phyloP scores from a whole-genome alignment of 2,888 invertebrate genomes.

The Anarsia innoxiella region DNA sequence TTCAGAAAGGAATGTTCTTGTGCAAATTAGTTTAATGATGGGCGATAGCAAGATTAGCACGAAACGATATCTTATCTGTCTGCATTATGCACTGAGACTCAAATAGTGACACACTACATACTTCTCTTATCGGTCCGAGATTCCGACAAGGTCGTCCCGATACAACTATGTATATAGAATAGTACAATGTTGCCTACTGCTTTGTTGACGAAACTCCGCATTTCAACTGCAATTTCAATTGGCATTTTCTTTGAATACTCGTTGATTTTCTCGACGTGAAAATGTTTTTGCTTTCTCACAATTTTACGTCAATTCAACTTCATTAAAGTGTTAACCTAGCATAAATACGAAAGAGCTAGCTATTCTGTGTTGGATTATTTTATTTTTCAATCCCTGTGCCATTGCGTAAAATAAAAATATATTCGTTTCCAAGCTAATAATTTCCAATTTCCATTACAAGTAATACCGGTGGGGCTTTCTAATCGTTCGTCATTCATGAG shows the following conservation, averaged over 20 bases:
- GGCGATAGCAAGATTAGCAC: conserved; percentile 24
- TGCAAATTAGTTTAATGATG: conserved; percentile 7
- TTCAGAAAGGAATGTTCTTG: conserved; percentile 3
- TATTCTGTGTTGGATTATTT: too few species aligned
- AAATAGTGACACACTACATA: conserved; percentile 30
- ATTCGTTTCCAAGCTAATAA: conserved; percentile 1
- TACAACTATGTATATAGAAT: too few species aligned
- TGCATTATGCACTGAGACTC: conserved; percentile 31
- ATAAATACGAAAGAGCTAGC: too few species aligned
- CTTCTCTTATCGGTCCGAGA: conserved; percentile 42
- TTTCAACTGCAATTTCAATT: too few species aligned
- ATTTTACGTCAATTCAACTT: too few species aligned
- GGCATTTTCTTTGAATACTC: too few species aligned
- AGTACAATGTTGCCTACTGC: too few species aligned
- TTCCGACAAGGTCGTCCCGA: conserved; percentile 38
- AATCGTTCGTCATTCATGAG: conserved; percentile 21
- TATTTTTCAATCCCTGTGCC: too few species aligned
- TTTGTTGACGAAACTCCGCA: too few species aligned
- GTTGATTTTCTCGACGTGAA: too few species aligned
- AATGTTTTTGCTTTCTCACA: too few species aligned
- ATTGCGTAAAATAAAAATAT: neutral
- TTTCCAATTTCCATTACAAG: conserved; percentile 15
- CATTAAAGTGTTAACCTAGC: too few species aligned
- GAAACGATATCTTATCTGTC: conserved; percentile 33
- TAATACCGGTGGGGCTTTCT: conserved; percentile 14